Base-by-base conservation (phyloP, 2,888 invertebrate species). In the Polyommatus icarus region DNA sequence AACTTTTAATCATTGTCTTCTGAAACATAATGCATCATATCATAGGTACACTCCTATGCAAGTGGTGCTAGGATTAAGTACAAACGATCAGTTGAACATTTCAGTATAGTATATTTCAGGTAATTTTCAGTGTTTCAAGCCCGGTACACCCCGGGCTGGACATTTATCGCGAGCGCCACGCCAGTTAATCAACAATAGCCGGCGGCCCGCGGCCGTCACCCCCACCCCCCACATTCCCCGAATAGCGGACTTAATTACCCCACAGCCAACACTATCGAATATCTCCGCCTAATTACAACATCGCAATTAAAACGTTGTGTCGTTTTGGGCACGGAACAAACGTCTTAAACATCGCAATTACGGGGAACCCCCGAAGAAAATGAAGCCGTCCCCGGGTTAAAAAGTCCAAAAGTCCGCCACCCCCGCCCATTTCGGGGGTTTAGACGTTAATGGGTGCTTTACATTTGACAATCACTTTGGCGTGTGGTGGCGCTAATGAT, bases 371-470 rank as follows among this genome's bases (percentile, higher is more conserved):
- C 89, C 85, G 87, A 87, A 89, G 89, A 88, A 91, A 92, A 92
- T 92, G 90, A 91, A 92, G 92, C 89, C 92, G 90, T 92, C 91
- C 92, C 92, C 88, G 89, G 89, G 88, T 89, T 90, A 90, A 92
- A 92, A 90, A 89, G 90, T 90, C 89, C 89, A 89, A 89, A 89
- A 89, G 84, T 86, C 85, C 86, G 86, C 88, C 77, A 57, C 76
- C 77, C 46, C 40, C 10, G 36, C 6, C 36, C 36, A 73, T 50
- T 75, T 75, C 29, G 46, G 75, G 75, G 75, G 77, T 67, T 77
- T 71, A 71, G 71, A 15, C 1, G 50, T 77, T n/a, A 77, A 20
- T 20, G 46, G 76, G 67, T 71, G 54, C 72, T 73, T 40, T 71
- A 24, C 20, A 71, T 72, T 73, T 57, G 59, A 40, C 20, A 59